These are phyloP conservation scores for Oncopeltus fasciatus DNA, from an alignment of 1,140 invertebrate genomes.

Conservation along the genomic window DNA sequence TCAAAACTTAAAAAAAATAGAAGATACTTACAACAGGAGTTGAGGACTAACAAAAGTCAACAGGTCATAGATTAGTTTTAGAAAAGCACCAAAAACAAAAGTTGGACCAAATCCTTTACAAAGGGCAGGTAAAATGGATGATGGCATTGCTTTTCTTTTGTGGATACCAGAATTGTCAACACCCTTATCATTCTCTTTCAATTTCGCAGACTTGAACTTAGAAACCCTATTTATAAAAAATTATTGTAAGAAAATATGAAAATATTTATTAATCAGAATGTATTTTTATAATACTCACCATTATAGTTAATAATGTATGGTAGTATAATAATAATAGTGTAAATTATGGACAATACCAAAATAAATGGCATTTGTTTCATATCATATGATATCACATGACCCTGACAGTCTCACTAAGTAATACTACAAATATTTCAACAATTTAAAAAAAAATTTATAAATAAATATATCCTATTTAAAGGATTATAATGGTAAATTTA, in stretches of 20 bases:
- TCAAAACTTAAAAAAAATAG: not conserved
- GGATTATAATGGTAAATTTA: too few species aligned
- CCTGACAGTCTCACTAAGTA: too few species aligned
- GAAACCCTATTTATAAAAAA: not conserved
- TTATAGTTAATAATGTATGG: too few species aligned
- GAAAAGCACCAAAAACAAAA: conserved; percentile 62
- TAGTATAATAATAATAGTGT: too few species aligned
- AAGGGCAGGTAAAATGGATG: conserved; percentile 60
- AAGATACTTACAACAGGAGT: conserved; percentile 40
- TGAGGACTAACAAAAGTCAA: conserved; percentile 80
- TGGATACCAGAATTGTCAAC: conserved; percentile 16
- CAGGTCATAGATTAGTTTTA: conserved; percentile 72
- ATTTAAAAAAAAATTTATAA: too few species aligned
- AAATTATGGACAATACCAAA: too few species aligned
- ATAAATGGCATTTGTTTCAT: too few species aligned
- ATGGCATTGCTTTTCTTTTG: conserved; percentile 33
- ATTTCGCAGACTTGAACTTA: not conserved
- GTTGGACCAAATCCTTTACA: conserved; percentile 68
- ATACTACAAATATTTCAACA: too few species aligned
- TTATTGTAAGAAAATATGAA: not conserved
- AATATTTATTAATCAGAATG: too few species aligned
- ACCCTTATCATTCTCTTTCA: not conserved
- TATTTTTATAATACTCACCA: too few species aligned
- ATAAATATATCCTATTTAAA: too few species aligned
- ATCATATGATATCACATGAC: too few species aligned